Conservation (phyloP, 2,797 vertebrate genomes). For the Micromesistius poutassou region DNA sequence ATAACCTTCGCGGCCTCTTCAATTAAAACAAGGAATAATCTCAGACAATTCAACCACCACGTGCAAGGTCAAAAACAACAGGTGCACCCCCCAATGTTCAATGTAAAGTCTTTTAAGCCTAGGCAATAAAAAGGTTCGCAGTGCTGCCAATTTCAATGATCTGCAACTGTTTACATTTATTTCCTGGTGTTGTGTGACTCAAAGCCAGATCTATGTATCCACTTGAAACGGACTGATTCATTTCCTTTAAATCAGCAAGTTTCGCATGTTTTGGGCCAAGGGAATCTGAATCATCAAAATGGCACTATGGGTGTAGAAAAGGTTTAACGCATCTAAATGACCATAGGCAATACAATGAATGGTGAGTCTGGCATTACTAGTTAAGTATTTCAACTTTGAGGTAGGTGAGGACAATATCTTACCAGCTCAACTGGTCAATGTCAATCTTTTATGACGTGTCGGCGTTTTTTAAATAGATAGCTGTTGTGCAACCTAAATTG, state of each 20-base stretch:
- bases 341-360: neutral
- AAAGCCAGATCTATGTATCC: neutral
- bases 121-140: neutral
- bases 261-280: neutral
- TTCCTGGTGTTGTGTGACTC: neutral
- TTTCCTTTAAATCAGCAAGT: too few relatives aligned
- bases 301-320: neutral
- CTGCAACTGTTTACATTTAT: neutral
- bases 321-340: neutral
- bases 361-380: neutral
- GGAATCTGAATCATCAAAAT: neutral
- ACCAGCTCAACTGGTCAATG: neutral
- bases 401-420: neutral
- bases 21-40: neutral
- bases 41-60: neutral
- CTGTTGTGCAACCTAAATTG: constrained; percentile 4
- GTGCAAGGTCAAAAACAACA: neutral
- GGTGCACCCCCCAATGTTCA: neutral
- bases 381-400: neutral
- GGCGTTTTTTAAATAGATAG: neutral
- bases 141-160: neutral
- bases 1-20: neutral
- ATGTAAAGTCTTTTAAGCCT: neutral
- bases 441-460: neutral
- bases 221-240: too few relatives aligned